Conservation (phyloP, 2,797 vertebrate genomes). For the Saxicola maurus region DNA sequence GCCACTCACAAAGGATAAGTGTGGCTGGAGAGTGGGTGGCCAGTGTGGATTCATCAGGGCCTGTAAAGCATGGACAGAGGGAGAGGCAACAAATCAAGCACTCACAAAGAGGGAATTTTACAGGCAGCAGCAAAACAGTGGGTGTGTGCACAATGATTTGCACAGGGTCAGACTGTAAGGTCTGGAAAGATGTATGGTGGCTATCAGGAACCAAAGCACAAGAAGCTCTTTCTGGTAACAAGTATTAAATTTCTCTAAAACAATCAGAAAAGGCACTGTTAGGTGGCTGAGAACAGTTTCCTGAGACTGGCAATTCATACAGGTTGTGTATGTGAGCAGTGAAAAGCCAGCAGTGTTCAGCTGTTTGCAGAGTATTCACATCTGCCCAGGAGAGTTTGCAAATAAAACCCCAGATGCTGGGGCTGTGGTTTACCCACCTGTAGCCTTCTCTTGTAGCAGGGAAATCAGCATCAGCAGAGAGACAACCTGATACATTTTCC, state of each 20-base stretch:
- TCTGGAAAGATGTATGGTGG: background rate
- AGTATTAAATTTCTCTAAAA: background rate
- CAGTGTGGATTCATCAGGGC: background rate
- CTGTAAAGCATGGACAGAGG: background rate
- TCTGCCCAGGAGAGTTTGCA: background rate
- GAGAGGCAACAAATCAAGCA: background rate
- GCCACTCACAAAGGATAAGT: background rate
- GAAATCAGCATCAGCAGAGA: rapidly evolving
- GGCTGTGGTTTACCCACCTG: rapidly evolving
- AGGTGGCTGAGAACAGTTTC: background rate
- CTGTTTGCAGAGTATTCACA: rapidly evolving
- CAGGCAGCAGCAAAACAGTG: background rate
- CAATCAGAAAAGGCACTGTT: background rate
- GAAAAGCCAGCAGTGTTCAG: background rate
- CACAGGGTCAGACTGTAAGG: background rate
- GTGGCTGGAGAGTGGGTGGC: background rate
- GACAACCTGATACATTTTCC: background rate
- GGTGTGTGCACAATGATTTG: background rate
- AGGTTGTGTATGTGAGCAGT: background rate
- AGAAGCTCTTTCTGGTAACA: background rate
- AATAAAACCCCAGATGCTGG: background rate
- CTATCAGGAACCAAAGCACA: background rate
- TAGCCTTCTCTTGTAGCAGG: rapidly evolving
- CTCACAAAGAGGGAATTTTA: background rate
- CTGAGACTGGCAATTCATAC: background rate